phyloP scores from a whole-genome alignment of 2,888 invertebrate species.

The Zelleria hepariella region DNA sequence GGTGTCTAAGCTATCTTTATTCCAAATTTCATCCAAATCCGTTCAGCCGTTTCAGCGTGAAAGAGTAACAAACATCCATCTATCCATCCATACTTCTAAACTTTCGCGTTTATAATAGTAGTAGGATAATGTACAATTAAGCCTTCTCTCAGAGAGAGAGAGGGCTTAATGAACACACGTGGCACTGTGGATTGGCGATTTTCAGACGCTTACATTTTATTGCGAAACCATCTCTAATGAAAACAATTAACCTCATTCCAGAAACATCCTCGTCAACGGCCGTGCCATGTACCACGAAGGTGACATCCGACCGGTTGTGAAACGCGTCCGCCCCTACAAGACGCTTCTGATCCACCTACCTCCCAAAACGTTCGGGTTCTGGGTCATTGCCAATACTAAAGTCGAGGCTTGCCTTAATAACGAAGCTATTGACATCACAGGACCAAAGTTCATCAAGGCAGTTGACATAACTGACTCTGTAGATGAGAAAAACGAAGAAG shows the following conservation, averaged over 20 bases:
- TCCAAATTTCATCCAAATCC: too few species aligned
- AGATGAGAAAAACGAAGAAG: background rate
- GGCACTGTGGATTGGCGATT: too few species aligned
- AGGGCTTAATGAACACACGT: too few species aligned
- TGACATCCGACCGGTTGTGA: conserved; percentile 68
- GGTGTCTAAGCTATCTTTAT: too few species aligned
- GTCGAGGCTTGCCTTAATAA: conserved; percentile 66
- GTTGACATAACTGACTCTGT: background rate
- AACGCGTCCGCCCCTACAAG: conserved; percentile 61
- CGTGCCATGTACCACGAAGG: conserved; percentile 71
- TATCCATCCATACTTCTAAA: too few species aligned
- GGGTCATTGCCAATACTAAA: conserved; percentile 78
- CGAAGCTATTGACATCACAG: conserved; percentile 16
- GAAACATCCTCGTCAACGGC: conserved; percentile 76
- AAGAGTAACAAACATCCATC: too few species aligned
- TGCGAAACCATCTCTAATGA: too few species aligned
- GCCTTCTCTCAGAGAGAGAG: too few species aligned
- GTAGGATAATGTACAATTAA: too few species aligned
- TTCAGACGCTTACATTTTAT: too few species aligned
- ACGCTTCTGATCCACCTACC: conserved; percentile 74
- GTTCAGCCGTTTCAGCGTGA: too few species aligned
- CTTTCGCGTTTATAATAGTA: too few species aligned
- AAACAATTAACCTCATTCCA: conserved; percentile 29
- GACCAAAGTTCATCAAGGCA: conserved; percentile 17
- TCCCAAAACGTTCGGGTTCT: conserved; percentile 79